These are phyloP conservation scores for Mus musculus DNA, from an alignment of 2,113 vertebrate genomes.

Conservation along the genomic window DNA sequence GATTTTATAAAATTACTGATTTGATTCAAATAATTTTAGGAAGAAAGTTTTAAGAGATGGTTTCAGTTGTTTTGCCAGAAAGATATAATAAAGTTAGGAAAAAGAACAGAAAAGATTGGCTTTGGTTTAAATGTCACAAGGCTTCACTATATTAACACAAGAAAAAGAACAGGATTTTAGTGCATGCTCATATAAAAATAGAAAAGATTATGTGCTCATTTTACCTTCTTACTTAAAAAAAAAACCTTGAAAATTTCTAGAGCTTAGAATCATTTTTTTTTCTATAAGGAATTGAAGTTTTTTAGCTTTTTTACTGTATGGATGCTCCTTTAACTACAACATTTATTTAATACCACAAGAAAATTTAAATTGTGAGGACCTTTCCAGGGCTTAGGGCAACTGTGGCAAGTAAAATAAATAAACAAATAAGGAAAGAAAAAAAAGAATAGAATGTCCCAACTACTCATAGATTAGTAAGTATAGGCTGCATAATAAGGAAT, in stretches of 20 bases:
- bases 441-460: no score
- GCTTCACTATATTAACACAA: background rate
- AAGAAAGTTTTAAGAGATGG: no score
- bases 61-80: no score
- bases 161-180: background rate
- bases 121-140: slow-evolving; percentile 1
- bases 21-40: no score
- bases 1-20: no score
- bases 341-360: background rate
- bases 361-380: background rate
- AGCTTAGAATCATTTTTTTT: background rate
- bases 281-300: background rate
- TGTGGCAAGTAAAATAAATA: background rate
- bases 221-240: background rate
- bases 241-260: background rate
- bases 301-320: background rate
- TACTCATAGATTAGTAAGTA: no score
- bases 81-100: no score
- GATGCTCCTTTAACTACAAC: background rate
- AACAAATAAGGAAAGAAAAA: background rate
- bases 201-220: background rate
- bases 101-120: slow-evolving; percentile 5
- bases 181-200: background rate
- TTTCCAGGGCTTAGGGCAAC: background rate
- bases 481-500: no score